These are phyloP conservation scores for Pelochelys cantorii DNA, from an alignment of 2,797 vertebrate genomes.

Conservation along the genomic window DNA sequence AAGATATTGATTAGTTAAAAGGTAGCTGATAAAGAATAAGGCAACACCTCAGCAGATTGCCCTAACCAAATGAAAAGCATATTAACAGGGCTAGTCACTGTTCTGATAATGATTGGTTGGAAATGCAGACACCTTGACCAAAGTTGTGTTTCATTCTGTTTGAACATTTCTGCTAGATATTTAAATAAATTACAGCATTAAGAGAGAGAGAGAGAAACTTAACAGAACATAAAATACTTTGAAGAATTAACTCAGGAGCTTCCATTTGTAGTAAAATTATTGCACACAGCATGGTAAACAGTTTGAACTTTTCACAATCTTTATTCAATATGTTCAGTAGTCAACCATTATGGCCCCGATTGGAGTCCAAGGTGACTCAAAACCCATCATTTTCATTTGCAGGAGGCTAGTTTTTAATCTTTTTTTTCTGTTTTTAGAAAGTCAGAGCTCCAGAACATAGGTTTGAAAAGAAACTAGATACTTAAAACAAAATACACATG, in stretches of 20 bases:
- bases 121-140: constrained; percentile 81
- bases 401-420: background rate
- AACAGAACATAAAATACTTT: constrained; percentile 60
- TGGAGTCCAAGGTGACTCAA: background rate
- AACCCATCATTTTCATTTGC: background rate
- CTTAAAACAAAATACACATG: background rate
- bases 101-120: constrained; percentile 75
- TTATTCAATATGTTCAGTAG: background rate
- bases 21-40: constrained; percentile 73
- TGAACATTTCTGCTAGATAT: constrained; percentile 76
- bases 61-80: constrained; percentile 76
- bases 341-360: background rate
- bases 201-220: constrained; percentile 47
- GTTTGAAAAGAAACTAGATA: background rate
- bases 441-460: background rate
- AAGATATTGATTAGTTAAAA: constrained; percentile 79
- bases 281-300: constrained; percentile 62
- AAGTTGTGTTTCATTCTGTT: constrained; percentile 79
- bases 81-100: constrained; percentile 68
- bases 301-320: constrained; percentile 55
- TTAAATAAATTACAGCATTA: constrained; percentile 79
- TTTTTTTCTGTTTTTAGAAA: accelerated
- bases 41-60: constrained; percentile 68
- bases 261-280: constrained; percentile 78
- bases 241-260: constrained; percentile 74